Evolutionary conservation across 1,140 invertebrate genomes (phyloP).

Genomic region (Polypedilum vanderplanki): DNA sequence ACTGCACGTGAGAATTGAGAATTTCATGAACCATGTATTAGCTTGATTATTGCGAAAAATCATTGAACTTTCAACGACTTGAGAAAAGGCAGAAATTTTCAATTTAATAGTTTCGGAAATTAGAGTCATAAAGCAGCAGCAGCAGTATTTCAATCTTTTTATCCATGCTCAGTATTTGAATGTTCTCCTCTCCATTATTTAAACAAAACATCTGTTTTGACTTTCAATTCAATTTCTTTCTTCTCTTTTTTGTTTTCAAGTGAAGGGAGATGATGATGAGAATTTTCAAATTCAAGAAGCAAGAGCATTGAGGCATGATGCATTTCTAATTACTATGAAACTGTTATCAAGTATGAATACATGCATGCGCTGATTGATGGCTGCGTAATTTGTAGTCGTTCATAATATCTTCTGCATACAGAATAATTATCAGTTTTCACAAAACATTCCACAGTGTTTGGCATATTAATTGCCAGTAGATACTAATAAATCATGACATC

Average conservation of each 20-base stretch:
- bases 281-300: not conserved
- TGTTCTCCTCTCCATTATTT: not conserved
- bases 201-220: constrained; percentile 14
- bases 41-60: not conserved
- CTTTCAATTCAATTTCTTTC: constrained; percentile 3
- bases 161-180: no score
- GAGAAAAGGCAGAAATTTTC: no score
- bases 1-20: no score
- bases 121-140: not conserved
- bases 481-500: constrained; percentile 9
- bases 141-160: not conserved
- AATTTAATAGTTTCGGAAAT: not conserved
- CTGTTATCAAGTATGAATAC: not conserved
- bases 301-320: not conserved
- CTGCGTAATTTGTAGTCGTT: constrained; percentile 4
- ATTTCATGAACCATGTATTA: no score
- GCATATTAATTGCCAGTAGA: not conserved
- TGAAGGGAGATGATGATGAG: not conserved
- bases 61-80: not conserved
- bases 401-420: not conserved
- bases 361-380: not conserved
- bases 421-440: not conserved
- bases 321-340: not conserved
- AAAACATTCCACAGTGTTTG: not conserved
- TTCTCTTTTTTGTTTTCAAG: not conserved